phyloP scores from a whole-genome alignment of 2,113 vertebrate species.

The Rousettus leschenaultii region DNA sequence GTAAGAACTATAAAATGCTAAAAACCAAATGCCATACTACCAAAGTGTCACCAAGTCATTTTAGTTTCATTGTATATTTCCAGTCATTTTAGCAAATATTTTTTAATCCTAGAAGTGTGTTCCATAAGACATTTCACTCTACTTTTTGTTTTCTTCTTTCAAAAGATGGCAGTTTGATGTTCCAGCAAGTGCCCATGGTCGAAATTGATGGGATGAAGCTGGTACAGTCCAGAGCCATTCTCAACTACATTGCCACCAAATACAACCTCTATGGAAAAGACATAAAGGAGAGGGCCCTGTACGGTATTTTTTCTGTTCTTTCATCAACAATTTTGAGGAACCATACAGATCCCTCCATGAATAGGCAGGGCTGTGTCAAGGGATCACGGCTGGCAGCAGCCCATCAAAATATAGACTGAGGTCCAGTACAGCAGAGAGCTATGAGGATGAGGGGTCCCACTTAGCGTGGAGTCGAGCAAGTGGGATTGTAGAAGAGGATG shows the following conservation, averaged over 20 bases:
- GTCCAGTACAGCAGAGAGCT: too few species aligned
- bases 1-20: neutral
- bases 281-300: constrained; percentile 88
- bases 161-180: constrained; percentile 79
- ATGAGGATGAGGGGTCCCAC: neutral
- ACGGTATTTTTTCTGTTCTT: constrained; percentile 20
- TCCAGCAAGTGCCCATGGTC: constrained; percentile 84
- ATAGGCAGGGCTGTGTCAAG: too few species aligned
- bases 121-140: neutral
- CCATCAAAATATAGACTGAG: neutral
- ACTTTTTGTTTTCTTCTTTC: neutral
- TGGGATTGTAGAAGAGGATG: neutral
- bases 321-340: neutral
- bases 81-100: neutral
- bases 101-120: neutral
- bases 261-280: constrained; percentile 91
- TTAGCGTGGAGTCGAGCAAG: neutral
- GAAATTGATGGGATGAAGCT: constrained; percentile 89
- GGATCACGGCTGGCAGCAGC: neutral
- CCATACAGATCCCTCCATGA: neutral
- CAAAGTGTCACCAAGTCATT: neutral
- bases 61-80: neutral
- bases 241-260: constrained; percentile 86
- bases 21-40: neutral
- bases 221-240: constrained; percentile 86